These are phyloP conservation scores for Philonicus albiceps DNA, from an alignment of 2,888 invertebrate species.

Conservation along the genomic window DNA sequence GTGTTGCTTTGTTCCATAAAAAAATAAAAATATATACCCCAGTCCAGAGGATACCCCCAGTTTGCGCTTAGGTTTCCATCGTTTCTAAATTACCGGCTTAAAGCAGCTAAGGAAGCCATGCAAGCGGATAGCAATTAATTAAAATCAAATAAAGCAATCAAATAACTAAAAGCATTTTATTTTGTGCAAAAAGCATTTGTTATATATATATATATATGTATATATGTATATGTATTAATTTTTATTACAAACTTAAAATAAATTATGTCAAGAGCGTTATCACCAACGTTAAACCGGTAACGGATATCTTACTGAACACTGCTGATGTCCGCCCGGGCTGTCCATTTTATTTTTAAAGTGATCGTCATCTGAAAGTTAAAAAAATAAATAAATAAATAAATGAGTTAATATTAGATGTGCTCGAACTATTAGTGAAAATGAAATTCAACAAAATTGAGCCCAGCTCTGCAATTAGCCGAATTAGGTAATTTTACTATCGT, in stretches of 20 bases:
- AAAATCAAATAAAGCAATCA: neutral
- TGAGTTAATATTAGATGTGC: neutral
- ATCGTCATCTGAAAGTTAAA: neutral
- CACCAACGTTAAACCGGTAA: neutral
- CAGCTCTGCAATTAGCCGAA: neutral
- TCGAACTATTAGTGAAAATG: neutral
- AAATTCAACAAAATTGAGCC: neutral
- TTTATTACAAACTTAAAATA: neutral
- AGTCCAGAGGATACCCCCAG: neutral
- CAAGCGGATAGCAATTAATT: neutral
- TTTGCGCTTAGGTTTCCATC: neutral
- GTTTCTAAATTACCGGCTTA: neutral
- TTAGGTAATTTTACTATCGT: neutral
- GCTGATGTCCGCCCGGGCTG: neutral
- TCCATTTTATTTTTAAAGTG: neutral
- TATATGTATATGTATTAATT: neutral
- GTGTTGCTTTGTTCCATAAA: neutral
- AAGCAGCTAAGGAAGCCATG: conserved; percentile 20
- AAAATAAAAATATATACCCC: neutral
- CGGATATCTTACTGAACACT: neutral
- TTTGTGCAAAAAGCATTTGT: neutral
- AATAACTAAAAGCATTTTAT: conserved; percentile 17
- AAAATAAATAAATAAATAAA: neutral
- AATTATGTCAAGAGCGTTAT: neutral
- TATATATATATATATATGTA: neutral